Evolutionary conservation across 2,113 vertebrate species (phyloP).

Genomic region (Actenoides lindsayi): DNA sequence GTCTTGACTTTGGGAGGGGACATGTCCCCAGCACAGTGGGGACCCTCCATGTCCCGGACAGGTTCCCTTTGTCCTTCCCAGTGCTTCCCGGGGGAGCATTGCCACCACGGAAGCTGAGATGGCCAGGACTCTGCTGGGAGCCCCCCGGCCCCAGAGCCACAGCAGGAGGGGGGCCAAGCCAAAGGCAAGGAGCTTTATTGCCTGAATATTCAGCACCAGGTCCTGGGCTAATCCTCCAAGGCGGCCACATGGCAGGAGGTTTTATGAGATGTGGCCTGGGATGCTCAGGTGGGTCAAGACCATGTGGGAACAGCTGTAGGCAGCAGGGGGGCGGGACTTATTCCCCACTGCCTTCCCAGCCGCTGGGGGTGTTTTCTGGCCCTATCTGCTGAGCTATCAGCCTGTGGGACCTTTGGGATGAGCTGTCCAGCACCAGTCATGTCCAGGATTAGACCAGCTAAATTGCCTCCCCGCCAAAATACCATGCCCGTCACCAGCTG

Average conservation of each 20-base stretch:
- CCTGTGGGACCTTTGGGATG: background rate
- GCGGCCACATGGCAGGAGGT: rapidly evolving
- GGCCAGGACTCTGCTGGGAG: background rate
- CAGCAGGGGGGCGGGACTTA: no score
- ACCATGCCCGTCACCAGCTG: background rate
- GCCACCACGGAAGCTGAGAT: rapidly evolving
- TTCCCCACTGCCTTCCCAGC: background rate
- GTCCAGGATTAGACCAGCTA: background rate
- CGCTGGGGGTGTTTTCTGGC: background rate
- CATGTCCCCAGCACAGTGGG: rapidly evolving
- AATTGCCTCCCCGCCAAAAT: no score
- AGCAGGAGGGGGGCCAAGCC: background rate
- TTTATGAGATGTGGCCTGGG: background rate
- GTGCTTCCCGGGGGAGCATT: background rate
- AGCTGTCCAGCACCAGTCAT: background rate
- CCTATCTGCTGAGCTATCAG: rapidly evolving
- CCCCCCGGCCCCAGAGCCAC: background rate
- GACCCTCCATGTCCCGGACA: background rate
- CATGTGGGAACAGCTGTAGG: no score
- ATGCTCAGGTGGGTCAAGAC: background rate
- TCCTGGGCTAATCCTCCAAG: background rate
- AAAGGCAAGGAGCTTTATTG: background rate
- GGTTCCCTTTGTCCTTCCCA: background rate
- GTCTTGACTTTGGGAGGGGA: background rate
- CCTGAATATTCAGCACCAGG: background rate